Evolutionary conservation across 1,140 invertebrate species (phyloP), one percentile per base, ranked within the genome.

Genomic region (Drosophila grimshawi): DNA sequence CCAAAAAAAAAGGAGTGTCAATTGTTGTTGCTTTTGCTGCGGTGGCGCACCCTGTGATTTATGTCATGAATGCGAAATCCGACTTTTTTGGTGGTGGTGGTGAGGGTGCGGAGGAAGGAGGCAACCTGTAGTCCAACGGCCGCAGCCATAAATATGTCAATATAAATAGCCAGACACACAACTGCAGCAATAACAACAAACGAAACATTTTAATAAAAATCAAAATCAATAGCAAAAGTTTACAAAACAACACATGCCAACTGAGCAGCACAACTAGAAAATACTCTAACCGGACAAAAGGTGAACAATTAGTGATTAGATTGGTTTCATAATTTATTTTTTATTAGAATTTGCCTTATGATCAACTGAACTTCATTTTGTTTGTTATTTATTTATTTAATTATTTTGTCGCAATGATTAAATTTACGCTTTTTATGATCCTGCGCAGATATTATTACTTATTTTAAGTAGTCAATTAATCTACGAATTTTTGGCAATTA

Each of bases 161-260:
- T 86, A 71, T 70, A 78, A 81, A 79, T 71, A 86, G 79, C 27
- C 70, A 72, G 78, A 78, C 75, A 86, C 49, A 79, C 66, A 79
- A 64, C 62, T 49, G 62, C 66, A 81, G 69, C 78, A 76, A 69
- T 35, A 75, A 49, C 52, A 77, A 86, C 80, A 79, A 80, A 61
- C 62, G 77, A 88, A 86, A 86, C 82, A 86, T 88, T 86, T 88
- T 80, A 88, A 86, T 88, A 86, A 88, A 85, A 80, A 85, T 77
- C 78, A 77, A 86, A 86, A 86, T 78, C 81, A 78, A 86, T 80
- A 80, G 68, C 79, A 76, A 82, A 70, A 72, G 62, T 49, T 75
- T 19, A 6, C 7, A 8, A 62, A 76, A 62, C 10, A 43, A 72
- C 60, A 63, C 2, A 32, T 33, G 4, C 2, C 11, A 45, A 5